These are phyloP conservation scores for Diprion similis DNA, from an alignment of 1,140 invertebrate genomes.

Conservation along the genomic window DNA sequence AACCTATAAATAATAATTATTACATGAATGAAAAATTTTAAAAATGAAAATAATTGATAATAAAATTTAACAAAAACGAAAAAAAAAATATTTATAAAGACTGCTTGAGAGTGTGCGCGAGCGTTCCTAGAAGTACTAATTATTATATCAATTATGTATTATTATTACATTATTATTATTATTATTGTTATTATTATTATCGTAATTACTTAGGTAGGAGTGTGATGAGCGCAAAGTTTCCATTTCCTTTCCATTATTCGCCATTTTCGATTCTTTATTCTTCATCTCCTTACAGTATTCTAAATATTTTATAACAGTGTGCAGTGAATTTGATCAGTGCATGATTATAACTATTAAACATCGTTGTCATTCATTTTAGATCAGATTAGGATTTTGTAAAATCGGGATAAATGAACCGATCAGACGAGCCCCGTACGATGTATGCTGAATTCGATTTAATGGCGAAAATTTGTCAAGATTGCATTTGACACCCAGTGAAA, in stretches of 20 bases:
- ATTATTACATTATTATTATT: neutral
- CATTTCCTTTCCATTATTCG: constrained; percentile 40
- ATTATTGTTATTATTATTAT: no score
- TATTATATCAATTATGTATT: neutral
- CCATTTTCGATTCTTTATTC: constrained; percentile 12
- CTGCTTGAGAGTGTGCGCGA: constrained; percentile 55
- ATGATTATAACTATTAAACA: no score
- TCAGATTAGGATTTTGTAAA: neutral
- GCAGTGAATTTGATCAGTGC: neutral
- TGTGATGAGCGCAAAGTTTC: constrained; percentile 28
- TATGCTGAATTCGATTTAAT: neutral
- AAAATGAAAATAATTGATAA: constrained; percentile 20
- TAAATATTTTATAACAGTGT: constrained; percentile 16
- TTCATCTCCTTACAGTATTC: neutral
- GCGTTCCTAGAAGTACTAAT: constrained; percentile 45
- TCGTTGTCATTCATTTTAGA: no score
- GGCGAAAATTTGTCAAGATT: neutral
- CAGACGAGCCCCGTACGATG: no score
- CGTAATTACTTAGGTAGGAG: neutral
- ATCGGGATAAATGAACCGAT: neutral
- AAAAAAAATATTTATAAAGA: constrained; percentile 58
- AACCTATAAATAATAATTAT: neutral
- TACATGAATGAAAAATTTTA: constrained; percentile 15
- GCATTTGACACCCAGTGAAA: neutral
- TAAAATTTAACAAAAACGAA: constrained; percentile 3